Percentiles rank a stretch among this genome's conserved stretches.
Conservation (phyloP, 2,797 vertebrate species). For the Epinephelus awoara region DNA sequence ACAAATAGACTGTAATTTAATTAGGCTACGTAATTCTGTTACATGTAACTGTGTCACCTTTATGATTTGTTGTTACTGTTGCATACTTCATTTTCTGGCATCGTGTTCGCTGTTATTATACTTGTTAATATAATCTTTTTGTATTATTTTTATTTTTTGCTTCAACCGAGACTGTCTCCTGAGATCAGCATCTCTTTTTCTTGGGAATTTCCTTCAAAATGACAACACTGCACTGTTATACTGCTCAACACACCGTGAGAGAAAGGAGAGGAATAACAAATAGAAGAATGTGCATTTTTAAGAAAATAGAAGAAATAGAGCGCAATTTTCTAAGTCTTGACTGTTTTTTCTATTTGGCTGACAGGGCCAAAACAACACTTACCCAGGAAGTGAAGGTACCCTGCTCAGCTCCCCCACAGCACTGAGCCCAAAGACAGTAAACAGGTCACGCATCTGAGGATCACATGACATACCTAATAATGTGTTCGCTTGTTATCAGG, state of each 20-base stretch:
- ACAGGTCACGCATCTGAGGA: conserved; percentile 13
- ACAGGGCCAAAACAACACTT: not conserved
- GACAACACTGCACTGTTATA: not conserved
- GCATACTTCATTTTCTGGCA: not conserved
- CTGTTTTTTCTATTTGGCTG: not conserved
- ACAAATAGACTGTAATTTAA: no score
- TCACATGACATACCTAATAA: conserved; percentile 13
- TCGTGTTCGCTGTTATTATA: not conserved
- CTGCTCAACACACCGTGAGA: not conserved
- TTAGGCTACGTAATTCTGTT: no score
- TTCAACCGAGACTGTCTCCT: not conserved
- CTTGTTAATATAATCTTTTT: not conserved
- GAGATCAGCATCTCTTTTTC: not conserved
- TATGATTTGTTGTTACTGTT: not conserved
- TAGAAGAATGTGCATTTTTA: not conserved
- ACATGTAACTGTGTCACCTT: no score
- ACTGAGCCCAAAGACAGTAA: conserved; percentile 32
- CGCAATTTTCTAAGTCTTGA: not conserved
- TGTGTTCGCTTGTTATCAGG: not conserved
- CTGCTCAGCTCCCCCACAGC: not conserved
- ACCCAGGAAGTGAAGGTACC: conserved; percentile 37
- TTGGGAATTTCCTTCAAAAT: not conserved
- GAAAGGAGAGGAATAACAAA: not conserved
- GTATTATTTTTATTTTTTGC: not conserved
- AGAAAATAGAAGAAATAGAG: no score